Percentiles rank a stretch among this genome's conserved stretches.
phyloP scores from a whole-genome alignment of 2,113 vertebrate genomes.

The Dolichallabes microphthalmus region DNA sequence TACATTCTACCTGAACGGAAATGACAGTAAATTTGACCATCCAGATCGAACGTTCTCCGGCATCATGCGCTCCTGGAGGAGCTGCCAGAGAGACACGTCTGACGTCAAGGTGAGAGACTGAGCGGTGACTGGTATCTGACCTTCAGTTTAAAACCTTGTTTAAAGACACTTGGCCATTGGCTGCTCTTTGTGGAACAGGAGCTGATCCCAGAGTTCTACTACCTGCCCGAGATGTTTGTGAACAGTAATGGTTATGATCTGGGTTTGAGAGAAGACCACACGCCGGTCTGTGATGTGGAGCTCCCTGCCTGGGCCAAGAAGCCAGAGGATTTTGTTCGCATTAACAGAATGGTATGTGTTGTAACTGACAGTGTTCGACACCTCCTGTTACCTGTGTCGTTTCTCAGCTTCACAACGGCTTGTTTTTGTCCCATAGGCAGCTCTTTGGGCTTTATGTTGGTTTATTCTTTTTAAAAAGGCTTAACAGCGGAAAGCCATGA shows the following conservation, averaged over 20 bases:
- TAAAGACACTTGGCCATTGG: not conserved
- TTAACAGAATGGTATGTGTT: constrained; percentile 93
- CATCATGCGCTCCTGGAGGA: constrained; percentile 92
- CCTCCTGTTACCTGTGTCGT: not conserved
- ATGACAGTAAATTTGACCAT: constrained; percentile 94
- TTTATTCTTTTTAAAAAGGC: not conserved
- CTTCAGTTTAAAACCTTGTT: not conserved
- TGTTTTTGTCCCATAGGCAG: too few species aligned
- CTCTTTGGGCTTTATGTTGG: not conserved
- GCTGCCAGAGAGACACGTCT: constrained; percentile 95
- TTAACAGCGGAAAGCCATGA: not conserved
- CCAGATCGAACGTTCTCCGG: constrained; percentile 93
- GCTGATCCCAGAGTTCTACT: constrained; percentile 98
- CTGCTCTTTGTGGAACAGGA: constrained; percentile 72
- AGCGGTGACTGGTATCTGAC: not conserved
- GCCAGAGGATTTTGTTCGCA: constrained; percentile 96
- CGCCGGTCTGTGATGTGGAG: constrained; percentile 86
- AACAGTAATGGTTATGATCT: constrained; percentile 94
- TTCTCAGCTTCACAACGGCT: not conserved
- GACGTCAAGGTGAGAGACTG: constrained; percentile 86
- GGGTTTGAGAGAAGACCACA: constrained; percentile 85
- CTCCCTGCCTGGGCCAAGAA: constrained; percentile 96
- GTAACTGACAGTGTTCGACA: not conserved
- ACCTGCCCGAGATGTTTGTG: constrained; percentile 98
- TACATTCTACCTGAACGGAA: constrained; percentile 96